phyloP scores from a whole-genome alignment of 2,888 invertebrate species.

The Stictocephala bisonia region DNA sequence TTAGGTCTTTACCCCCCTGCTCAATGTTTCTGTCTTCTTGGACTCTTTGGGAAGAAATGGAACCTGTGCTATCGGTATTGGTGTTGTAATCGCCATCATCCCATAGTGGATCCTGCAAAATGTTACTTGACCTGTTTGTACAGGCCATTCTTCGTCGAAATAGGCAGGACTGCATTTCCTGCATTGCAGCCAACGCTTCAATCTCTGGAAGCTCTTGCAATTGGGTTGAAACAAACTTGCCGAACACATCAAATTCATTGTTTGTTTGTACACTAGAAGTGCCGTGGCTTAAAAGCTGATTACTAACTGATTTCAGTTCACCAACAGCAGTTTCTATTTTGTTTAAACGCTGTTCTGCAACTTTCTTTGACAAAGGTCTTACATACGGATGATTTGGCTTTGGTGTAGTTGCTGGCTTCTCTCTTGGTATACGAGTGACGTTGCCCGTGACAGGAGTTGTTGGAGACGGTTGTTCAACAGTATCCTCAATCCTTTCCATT shows the following conservation, averaged over 20 bases:
- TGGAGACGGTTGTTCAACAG: slow-evolving; percentile 22
- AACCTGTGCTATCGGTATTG: slow-evolving; percentile 18
- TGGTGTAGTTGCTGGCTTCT: slow-evolving; percentile 2
- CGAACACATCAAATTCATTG: slow-evolving; percentile 19
- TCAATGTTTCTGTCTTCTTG: slow-evolving; percentile 31
- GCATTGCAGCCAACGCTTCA: slow-evolving; percentile 32
- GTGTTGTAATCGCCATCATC: slow-evolving; percentile 15
- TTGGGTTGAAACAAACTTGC: slow-evolving; percentile 24
- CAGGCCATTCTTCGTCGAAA: slow-evolving; percentile 27
- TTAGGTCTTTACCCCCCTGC: slow-evolving; percentile 6
- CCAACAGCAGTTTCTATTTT: slow-evolving; percentile 27
- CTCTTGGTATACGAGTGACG: neutral
- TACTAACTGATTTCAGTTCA: slow-evolving; percentile 18
- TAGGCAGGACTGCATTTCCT: slow-evolving; percentile 25
- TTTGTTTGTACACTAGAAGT: slow-evolving; percentile 25
- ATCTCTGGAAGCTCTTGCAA: slow-evolving; percentile 25
- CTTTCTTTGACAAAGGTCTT: slow-evolving; percentile 33
- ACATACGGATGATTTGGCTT: slow-evolving; percentile 14
- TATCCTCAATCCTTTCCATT: slow-evolving; percentile 2
- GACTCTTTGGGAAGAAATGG: slow-evolving; percentile 18
- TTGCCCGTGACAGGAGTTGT: slow-evolving; percentile 18
- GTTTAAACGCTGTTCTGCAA: slow-evolving; percentile 29
- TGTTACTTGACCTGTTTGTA: slow-evolving; percentile 11
- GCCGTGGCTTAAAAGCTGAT: slow-evolving; percentile 4
- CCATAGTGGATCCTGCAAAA: slow-evolving; percentile 27